Conservation (phyloP, 2,888 invertebrate genomes). For the Himalopsyche kuldschensis region DNA sequence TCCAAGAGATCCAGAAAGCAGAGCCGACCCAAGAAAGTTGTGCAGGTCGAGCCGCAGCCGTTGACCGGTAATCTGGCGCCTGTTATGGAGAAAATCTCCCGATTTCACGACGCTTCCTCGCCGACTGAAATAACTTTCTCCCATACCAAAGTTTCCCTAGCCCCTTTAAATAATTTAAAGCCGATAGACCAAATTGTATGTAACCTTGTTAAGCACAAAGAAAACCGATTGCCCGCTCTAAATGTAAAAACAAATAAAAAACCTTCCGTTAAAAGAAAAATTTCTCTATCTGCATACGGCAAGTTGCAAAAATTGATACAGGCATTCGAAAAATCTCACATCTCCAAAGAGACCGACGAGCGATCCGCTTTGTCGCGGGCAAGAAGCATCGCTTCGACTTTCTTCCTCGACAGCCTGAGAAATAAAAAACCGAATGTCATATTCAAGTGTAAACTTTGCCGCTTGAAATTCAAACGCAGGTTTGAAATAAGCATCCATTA, state of each 20-base stretch:
- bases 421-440: constrained; percentile 22
- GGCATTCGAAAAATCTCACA: neutral
- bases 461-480: constrained; percentile 32
- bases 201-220: constrained; percentile 22
- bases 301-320: neutral
- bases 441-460: constrained; percentile 36
- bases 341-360: neutral
- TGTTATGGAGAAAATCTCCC: neutral
- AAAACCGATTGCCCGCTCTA: constrained; percentile 1
- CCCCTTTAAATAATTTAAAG: neutral
- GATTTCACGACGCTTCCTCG: neutral
- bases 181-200: constrained; percentile 28
- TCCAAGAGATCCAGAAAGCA: constrained; percentile 52
- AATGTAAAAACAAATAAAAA: neutral
- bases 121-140: neutral
- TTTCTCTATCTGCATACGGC: neutral
- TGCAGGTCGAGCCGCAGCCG: constrained; percentile 39
- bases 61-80: neutral
- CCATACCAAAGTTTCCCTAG: neutral
- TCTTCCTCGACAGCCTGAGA: constrained; percentile 26
- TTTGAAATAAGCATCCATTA: constrained; percentile 31
- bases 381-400: neutral
- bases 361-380: neutral
- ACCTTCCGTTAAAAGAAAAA: neutral
- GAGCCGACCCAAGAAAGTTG: constrained; percentile 54